Evolutionary conservation across 1,140 invertebrate species (phyloP), one percentile per base, ranked within the genome.

Genomic region (Scaptodrosophila lebanonensis): DNA sequence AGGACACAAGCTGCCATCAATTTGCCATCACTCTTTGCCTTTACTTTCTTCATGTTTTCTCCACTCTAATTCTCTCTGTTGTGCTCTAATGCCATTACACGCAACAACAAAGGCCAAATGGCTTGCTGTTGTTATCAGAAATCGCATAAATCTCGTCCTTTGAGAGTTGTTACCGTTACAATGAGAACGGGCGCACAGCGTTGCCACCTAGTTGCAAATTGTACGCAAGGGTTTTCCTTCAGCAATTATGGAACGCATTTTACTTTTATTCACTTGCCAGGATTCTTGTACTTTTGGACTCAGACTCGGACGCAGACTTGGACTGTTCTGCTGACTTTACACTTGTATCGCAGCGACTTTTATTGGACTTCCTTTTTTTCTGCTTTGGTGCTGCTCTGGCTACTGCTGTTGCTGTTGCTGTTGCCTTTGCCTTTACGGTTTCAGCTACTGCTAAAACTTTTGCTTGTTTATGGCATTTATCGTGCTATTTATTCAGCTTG

Each of bases 381-480:
- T 79, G 73, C 73, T 11, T 7, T 11, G 35, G 7, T 12, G 30
- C 8, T 33, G 2, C 22, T 38, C 30, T 36, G 33, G 18, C 13
- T 11, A 2, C 22, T 9, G n/a, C 15, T 30, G 12, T 33, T 32
- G 36, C 42, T 38, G 25, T 57, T 52, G 32, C 35, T 48, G 51
- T 60, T 51, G 8, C 20, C 25, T 33, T 47, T 33, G 48, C 56
- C 75, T 29, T 40, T 52, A 22, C 40, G 52, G n/a, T 30, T 54
- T 48, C 50, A 43, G 33, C 57, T 45, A 63, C 51, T 59, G 75
- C 56, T 51, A 57, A 76, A 76, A 77, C 51, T 79, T 79, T 61
- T 52, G 61, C 75, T 79, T 79, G 75, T 79, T 79, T 79, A 79
- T 79, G 69, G 75, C 75, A 75, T 75, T 79, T 82, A 82, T 79